These are phyloP conservation scores for Pangasius macronema DNA, from an alignment of 2,797 vertebrate species.

Conservation along the genomic window DNA sequence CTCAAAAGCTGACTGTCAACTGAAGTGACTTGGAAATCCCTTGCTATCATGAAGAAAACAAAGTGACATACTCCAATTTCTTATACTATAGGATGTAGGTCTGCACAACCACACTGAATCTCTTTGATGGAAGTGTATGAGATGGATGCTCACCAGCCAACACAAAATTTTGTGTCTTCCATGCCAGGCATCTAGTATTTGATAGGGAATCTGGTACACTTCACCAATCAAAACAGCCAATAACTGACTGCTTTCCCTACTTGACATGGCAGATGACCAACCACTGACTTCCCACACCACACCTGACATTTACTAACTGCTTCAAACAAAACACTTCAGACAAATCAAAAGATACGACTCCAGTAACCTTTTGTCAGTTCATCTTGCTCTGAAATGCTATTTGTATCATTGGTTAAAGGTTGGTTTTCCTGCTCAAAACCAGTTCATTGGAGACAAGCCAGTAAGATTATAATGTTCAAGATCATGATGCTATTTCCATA, in stretches of 20 bases:
- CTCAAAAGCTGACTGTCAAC: constrained; percentile 46
- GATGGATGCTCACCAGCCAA: constrained; percentile 57
- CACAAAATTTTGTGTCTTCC: constrained; percentile 10
- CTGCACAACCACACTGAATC: constrained; percentile 28
- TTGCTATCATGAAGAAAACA: constrained; percentile 58
- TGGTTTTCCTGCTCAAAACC: not conserved
- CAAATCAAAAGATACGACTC: not conserved
- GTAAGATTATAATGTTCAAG: not conserved
- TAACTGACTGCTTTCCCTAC: not conserved
- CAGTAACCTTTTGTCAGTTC: not conserved
- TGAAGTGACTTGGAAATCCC: constrained; percentile 50
- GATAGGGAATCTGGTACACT: not conserved
- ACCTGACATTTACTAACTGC: not conserved
- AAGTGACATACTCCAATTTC: constrained; percentile 53
- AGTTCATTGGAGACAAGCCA: not conserved
- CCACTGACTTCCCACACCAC: not conserved
- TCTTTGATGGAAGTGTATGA: constrained; percentile 52
- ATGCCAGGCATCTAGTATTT: not conserved
- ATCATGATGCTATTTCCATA: not conserved
- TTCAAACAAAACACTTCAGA: not conserved
- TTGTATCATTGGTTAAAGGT: not conserved
- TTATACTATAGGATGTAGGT: constrained; percentile 47
- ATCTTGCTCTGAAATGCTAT: not conserved
- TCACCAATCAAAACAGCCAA: not conserved
- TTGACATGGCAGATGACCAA: not conserved